Conservation (phyloP, 2,113 vertebrate species). For the Haemorhous mexicanus region DNA sequence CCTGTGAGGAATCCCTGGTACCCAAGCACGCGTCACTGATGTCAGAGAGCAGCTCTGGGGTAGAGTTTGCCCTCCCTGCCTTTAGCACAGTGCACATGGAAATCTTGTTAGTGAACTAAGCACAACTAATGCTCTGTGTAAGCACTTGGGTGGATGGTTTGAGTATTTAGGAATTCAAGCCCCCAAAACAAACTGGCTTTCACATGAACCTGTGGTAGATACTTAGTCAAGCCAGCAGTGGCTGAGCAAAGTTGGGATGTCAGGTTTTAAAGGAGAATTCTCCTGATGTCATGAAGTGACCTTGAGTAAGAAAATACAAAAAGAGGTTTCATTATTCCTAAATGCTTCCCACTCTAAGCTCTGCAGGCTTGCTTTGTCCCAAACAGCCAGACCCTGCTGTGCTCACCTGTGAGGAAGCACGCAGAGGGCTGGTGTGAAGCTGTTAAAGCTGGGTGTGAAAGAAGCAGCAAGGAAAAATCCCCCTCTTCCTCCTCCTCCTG, state of each 20-base stretch:
- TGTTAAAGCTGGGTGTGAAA: neutral
- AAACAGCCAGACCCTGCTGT: neutral
- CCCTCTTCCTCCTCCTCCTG: neutral
- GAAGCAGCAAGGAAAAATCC: neutral
- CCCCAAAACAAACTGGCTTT: neutral
- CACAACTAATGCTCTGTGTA: slow-evolving; percentile 19
- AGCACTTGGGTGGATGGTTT: neutral
- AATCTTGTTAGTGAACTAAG: slow-evolving; percentile 15
- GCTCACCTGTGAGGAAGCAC: neutral
- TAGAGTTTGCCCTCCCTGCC: neutral
- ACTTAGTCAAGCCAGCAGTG: neutral
- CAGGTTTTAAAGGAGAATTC: neutral
- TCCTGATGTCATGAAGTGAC: neutral
- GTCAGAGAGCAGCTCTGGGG: neutral
- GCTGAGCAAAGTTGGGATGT: neutral
- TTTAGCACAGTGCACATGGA: neutral
- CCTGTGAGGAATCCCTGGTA: neutral
- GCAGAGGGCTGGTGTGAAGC: neutral
- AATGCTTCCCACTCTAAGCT: neutral
- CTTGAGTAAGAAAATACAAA: neutral
- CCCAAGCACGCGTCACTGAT: rapidly evolving
- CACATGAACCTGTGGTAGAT: rapidly evolving
- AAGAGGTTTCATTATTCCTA: neutral
- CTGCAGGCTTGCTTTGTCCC: neutral
- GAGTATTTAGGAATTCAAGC: slow-evolving; percentile 1